These are phyloP conservation scores for Pristiophorus japonicus DNA, from an alignment of 2,113 vertebrate species.

Conservation along the genomic window DNA sequence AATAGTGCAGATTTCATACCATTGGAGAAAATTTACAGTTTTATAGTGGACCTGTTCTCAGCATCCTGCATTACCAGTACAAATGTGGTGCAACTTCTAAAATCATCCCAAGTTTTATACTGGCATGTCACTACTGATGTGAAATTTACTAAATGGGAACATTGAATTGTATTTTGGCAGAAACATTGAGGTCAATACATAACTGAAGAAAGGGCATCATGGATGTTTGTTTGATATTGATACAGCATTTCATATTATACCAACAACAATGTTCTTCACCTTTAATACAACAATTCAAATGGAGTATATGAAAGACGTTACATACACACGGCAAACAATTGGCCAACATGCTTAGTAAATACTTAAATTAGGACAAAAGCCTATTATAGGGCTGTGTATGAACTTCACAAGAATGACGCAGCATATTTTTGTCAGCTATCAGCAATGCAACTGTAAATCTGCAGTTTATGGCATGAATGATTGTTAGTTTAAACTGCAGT, in stretches of 20 bases:
- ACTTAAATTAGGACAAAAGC: not conserved
- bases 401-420: constrained; percentile 1
- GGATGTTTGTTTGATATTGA: not conserved
- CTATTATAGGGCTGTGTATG: not conserved
- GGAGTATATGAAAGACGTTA: not conserved
- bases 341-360: not conserved
- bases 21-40: not conserved
- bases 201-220: not conserved
- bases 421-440: not conserved
- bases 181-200: not conserved
- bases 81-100: not conserved
- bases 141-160: not conserved
- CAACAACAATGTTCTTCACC: not conserved
- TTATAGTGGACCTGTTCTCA: not conserved
- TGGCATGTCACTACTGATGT: not conserved
- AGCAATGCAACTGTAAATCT: not conserved
- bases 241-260: not conserved
- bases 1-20: not conserved
- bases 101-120: not conserved
- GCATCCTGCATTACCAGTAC: not conserved
- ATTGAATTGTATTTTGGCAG: not conserved
- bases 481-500: not conserved
- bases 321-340: not conserved
- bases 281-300: not conserved
- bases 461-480: not conserved